Percentiles rank a stretch among this genome's conserved stretches.
These are phyloP conservation scores for Onychomys torridus DNA, from an alignment of 2,797 vertebrate species.

Conservation along the genomic window DNA sequence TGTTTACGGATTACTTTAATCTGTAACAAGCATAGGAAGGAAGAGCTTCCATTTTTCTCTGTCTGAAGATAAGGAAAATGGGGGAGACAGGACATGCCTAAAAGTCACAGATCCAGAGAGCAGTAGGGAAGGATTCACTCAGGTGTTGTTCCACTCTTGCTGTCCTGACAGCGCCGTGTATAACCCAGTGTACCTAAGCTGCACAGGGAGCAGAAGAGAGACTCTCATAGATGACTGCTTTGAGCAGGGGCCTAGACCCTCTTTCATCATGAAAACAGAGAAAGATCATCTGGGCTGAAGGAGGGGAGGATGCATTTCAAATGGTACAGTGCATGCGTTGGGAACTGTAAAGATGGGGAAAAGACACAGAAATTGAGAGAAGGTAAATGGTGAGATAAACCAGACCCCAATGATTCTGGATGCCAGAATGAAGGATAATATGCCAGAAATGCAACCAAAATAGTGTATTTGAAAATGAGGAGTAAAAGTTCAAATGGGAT, in stretches of 20 bases:
- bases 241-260: not conserved
- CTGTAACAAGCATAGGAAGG: not conserved
- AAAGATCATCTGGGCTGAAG: not conserved
- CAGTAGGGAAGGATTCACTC: not conserved
- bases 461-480: not conserved
- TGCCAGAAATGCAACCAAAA: not conserved
- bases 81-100: not conserved
- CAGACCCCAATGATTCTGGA: not conserved
- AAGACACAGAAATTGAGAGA: not conserved
- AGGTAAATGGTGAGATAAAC: not conserved
- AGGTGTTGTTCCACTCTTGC: not conserved
- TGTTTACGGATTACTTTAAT: not conserved
- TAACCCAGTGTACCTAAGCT: not conserved
- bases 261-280: not conserved
- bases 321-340: not conserved
- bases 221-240: not conserved
- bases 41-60: not conserved
- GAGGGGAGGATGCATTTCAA: not conserved
- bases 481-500: conserved; percentile 14
- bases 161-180: not conserved
- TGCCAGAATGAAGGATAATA: not conserved
- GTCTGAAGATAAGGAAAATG: conserved; percentile 14
- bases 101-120: not conserved
- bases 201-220: not conserved
- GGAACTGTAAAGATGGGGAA: not conserved